Evolutionary conservation across 2,797 vertebrate genomes (phyloP), one percentile per base, ranked within the genome.

Genomic region (Clarias platycephalus): DNA sequence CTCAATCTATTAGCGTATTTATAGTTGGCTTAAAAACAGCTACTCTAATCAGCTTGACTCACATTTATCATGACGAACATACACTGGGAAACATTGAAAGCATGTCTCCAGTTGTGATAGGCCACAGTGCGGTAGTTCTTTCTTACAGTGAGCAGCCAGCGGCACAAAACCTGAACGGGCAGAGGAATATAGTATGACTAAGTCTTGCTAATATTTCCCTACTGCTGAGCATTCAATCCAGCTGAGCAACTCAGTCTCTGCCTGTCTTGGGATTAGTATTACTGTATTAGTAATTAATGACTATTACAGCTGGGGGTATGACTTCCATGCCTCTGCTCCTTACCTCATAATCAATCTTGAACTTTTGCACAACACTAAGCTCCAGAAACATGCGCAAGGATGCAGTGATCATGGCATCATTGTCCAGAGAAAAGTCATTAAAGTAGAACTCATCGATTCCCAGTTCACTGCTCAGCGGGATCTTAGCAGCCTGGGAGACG

Each of bases 261-360:
- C 57, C 63, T 70, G 40, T 62, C 68, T 79, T 16, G 53, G 62
- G 55, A 88, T 37, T 37, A 37, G 34, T 37, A 37, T 37, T 37
- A 37, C 34, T 81, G 71, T 40, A 76, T 80, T 68, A 71, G 60
- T 80, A 77, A 80, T 57, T 68, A 79, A 71, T 80, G 55, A 81
- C 70, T 86, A 28, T 16, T 78, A 20, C 10, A 64, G 60, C n/a
- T 63, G 64, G 62, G 31, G 78, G 28, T 34, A 72, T 44, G 76
- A 34, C 37, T 20, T 16, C 60, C 53, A 80, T 58, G 4, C 57
- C 28, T 44, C 72, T 60, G 24, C 34, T 53, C 63, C 90, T 93
- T 86, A 95, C 95, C 92, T 96, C 94, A 71, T 96, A 96, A 91
- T 96, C 95, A 70, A 96, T 95, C 91, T 96, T 96, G 89, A 95